phyloP scores from a whole-genome alignment of 2,113 vertebrate species.

The Pollimyrus isidori region DNA sequence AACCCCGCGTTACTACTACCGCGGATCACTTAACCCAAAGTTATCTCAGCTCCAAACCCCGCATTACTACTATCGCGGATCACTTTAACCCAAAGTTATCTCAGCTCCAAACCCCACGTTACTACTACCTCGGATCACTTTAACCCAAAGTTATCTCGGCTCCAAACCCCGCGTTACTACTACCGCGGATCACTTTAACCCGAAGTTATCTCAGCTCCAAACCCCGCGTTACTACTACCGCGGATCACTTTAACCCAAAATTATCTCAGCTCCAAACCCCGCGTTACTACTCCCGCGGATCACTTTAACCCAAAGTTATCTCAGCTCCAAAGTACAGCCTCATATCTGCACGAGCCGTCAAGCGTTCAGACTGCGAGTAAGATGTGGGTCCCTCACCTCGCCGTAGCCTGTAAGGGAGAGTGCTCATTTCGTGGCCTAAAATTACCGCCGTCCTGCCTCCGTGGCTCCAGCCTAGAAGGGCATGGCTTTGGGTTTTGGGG shows the following conservation, averaged over 20 bases:
- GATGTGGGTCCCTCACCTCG: neutral
- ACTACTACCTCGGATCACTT: neutral
- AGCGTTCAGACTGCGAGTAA: neutral
- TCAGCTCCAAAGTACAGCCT: neutral
- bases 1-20: neutral
- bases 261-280: neutral
- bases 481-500: constrained; percentile 44
- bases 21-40: neutral
- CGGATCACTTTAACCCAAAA: constrained; percentile 1
- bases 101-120: neutral
- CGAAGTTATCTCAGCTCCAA: neutral
- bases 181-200: neutral
- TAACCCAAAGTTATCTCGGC: neutral
- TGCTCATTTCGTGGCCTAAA: neutral
- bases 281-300: neutral
- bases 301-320: constrained; percentile 5
- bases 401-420: neutral
- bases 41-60: neutral
- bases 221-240: neutral
- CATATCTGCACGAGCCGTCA: neutral
- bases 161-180: neutral
- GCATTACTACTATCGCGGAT: neutral
- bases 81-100: constrained; percentile 5
- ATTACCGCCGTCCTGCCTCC: neutral
- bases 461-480: neutral